Conservation (phyloP, 35 echinoderm and acorn worm species). For the Chiridota heheva region DNA sequence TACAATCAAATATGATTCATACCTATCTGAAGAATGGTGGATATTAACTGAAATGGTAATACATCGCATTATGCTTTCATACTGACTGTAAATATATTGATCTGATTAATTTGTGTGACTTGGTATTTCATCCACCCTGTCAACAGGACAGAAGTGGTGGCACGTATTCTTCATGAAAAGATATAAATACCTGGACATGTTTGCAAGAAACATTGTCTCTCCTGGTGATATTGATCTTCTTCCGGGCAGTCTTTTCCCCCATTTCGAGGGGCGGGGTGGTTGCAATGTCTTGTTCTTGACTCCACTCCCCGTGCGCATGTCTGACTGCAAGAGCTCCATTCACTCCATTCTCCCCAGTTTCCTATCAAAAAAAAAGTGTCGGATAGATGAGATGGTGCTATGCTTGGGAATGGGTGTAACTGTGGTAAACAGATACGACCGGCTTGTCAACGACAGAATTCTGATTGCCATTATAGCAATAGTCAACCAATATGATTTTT, state of each 20-base stretch:
- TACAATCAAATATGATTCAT: too few species aligned
- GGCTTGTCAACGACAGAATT: too few species aligned
- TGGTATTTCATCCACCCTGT: too few species aligned
- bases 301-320: slow-evolving; percentile 67
- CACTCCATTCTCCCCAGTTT: background rate
- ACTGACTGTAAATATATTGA: background rate
- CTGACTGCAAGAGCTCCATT: slow-evolving; percentile 62
- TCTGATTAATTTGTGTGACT: background rate
- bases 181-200: slow-evolving; percentile 75
- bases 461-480: too few species aligned
- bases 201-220: slow-evolving; percentile 59
- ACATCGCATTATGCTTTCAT: background rate
- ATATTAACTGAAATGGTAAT: background rate
- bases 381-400: too few species aligned
- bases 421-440: too few species aligned
- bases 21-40: background rate
- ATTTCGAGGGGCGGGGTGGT: slow-evolving; percentile 68
- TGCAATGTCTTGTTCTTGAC: slow-evolving; percentile 53
- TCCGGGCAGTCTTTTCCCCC: slow-evolving; percentile 70
- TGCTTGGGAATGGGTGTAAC: too few species aligned
- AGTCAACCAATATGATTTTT: too few species aligned
- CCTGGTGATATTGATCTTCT: slow-evolving; percentile 31
- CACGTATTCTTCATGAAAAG: background rate
- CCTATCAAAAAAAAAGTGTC: background rate
- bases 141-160: too few species aligned